These are phyloP conservation scores for Denticeps clupeoides DNA, from an alignment of 2,797 vertebrate genomes.

Conservation along the genomic window DNA sequence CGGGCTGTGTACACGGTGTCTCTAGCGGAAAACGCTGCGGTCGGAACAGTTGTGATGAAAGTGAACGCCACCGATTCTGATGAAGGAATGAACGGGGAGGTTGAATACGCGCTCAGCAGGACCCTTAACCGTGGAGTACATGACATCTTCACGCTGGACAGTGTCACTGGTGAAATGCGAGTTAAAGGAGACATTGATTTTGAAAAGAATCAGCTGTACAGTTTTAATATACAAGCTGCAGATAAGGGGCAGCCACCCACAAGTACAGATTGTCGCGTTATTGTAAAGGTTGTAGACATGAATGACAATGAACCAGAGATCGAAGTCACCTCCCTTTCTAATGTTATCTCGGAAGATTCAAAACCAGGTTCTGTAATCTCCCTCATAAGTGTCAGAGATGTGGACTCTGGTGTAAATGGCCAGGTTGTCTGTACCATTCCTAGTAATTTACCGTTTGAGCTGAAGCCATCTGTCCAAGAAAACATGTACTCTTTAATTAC, in stretches of 20 bases:
- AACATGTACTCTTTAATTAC: slow-evolving; percentile 42
- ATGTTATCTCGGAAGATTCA: slow-evolving; percentile 29
- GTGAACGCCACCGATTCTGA: slow-evolving; percentile 43
- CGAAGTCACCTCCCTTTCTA: slow-evolving; percentile 37
- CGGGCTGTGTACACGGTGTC: slow-evolving; percentile 38
- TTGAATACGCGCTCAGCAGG: slow-evolving; percentile 35
- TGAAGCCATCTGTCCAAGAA: slow-evolving; percentile 43
- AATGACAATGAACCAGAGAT: slow-evolving; percentile 51
- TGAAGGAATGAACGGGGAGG: slow-evolving; percentile 34
- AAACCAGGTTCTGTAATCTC: slow-evolving; percentile 43
- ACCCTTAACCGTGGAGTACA: slow-evolving; percentile 20
- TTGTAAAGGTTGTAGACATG: slow-evolving; percentile 41
- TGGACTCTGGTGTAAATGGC: slow-evolving; percentile 37
- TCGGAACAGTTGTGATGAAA: slow-evolving; percentile 19
- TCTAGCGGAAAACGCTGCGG: slow-evolving; percentile 33
- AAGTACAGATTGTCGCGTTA: slow-evolving; percentile 36
- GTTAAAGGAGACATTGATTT: slow-evolving; percentile 41
- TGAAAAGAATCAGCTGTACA: slow-evolving; percentile 34
- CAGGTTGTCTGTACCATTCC: slow-evolving; percentile 35
- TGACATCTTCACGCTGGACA: slow-evolving; percentile 36
- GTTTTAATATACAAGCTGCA: slow-evolving; percentile 37
- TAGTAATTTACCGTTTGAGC: slow-evolving; percentile 35
- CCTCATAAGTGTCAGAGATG: slow-evolving; percentile 40
- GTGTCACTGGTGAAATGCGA: slow-evolving; percentile 34
- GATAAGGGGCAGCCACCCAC: slow-evolving; percentile 44